Percentiles rank a stretch among this genome's conserved stretches.
Evolutionary conservation across 2,797 vertebrate genomes (phyloP).

Genomic region (Cynopterus sphinx): DNA sequence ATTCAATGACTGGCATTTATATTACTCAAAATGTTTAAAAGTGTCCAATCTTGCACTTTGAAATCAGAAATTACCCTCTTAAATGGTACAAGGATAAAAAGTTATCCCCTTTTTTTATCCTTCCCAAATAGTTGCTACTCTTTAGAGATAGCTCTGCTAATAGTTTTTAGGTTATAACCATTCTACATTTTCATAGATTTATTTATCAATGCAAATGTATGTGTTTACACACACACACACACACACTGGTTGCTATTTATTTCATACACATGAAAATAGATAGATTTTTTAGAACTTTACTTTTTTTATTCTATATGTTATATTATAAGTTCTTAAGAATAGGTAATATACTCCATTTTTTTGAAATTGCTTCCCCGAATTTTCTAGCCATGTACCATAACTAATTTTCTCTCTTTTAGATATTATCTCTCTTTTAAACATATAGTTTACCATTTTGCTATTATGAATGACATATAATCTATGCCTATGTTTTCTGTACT

Average conservation of each 20-base stretch:
- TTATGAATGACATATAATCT: not conserved
- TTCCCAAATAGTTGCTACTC: not conserved
- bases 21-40: not conserved
- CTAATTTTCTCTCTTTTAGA: not conserved
- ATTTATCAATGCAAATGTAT: not conserved
- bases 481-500: not conserved
- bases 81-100: not conserved
- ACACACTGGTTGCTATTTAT: not conserved
- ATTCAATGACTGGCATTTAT: not conserved
- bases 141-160: not conserved
- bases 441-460: not conserved
- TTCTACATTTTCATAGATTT: not conserved
- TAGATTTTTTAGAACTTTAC: not conserved
- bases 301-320: not conserved
- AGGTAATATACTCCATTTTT: not conserved
- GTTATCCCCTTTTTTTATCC: not conserved
- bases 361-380: not conserved
- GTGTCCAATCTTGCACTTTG: not conserved
- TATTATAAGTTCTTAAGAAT: not conserved
- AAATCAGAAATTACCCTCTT: not conserved
- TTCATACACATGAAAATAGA: not conserved
- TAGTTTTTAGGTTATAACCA: not conserved
- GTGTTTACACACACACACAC: too few relatives aligned
- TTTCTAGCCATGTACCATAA: not conserved
- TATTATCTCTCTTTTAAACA: not conserved